A percentile compares a stretch with the other conserved stretches of the same genome.
phyloP scores from a whole-genome alignment of 2,113 vertebrate genomes.

The Sakesphorus luctuosus region DNA sequence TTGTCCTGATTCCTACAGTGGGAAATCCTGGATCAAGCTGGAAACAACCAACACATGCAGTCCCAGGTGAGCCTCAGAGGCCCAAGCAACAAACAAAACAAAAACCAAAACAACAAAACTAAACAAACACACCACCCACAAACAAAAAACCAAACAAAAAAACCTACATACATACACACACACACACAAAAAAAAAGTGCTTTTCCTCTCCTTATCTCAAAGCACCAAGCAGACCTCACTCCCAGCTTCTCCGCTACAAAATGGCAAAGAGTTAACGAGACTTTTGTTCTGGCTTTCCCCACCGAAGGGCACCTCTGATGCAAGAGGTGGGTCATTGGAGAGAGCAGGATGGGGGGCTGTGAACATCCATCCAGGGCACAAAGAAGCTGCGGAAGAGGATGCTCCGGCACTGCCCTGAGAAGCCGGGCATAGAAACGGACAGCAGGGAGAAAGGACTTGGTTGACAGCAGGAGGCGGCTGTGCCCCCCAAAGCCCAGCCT shows the following conservation, averaged over 20 bases:
- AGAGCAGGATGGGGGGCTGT: background rate
- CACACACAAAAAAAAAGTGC: background rate
- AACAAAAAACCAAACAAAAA: too few species aligned
- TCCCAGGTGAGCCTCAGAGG: background rate
- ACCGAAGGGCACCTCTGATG: background rate
- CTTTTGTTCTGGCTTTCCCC: background rate
- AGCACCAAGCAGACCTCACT: background rate
- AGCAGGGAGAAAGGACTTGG: background rate
- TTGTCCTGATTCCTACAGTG: background rate
- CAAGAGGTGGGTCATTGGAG: background rate
- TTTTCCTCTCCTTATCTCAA: background rate
- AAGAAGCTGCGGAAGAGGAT: background rate
- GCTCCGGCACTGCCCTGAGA: background rate
- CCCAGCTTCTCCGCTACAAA: background rate
- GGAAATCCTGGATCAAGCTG: background rate
- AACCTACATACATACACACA: too few species aligned
- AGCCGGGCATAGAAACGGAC: fast-evolving
- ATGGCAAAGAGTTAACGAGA: background rate
- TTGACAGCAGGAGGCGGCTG: background rate
- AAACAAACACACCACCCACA: too few species aligned
- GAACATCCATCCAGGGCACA: background rate
- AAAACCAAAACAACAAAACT: too few species aligned
- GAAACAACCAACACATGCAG: background rate
- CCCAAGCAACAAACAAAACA: background rate
- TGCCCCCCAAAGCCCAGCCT: background rate